A percentile compares a stretch with the other conserved stretches of the same genome.
Conservation (phyloP, 2,113 vertebrate genomes). For the Perca fluviatilis region DNA sequence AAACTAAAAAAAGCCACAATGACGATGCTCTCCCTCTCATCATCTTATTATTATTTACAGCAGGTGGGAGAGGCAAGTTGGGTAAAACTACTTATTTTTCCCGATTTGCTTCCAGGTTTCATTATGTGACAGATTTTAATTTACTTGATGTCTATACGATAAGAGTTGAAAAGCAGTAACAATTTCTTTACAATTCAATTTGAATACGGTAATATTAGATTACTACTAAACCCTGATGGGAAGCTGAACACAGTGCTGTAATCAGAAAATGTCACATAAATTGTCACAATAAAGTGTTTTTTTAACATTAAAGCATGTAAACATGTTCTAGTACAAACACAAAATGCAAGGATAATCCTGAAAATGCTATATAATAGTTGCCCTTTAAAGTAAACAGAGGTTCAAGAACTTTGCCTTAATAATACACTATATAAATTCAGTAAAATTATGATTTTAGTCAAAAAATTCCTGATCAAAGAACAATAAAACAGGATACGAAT, state of each 20-base stretch:
- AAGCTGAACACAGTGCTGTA: conserved; percentile 3
- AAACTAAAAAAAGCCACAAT: conserved; percentile 21
- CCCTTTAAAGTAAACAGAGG: background rate
- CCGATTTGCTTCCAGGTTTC: background rate
- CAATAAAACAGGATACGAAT: background rate
- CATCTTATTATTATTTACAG: conserved; percentile 61
- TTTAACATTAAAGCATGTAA: too few species aligned
- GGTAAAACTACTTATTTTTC: background rate
- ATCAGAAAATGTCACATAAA: conserved; percentile 27
- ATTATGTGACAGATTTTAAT: conserved; percentile 20
- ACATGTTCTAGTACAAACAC: too few species aligned
- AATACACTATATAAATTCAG: background rate
- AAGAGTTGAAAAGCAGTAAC: conserved; percentile 18
- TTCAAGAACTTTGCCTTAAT: background rate
- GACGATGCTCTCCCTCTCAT: background rate
- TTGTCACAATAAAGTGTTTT: too few species aligned
- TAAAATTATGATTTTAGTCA: background rate
- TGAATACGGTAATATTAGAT: conserved; percentile 29
- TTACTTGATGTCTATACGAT: conserved; percentile 2
- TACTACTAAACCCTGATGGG: conserved; percentile 20
- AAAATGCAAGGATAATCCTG: too few species aligned
- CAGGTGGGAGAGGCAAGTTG: conserved; percentile 45
- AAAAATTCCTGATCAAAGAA: background rate
- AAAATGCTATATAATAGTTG: too few species aligned
- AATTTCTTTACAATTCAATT: conserved; percentile 17